These are phyloP conservation scores for Zhengitettix transpicula DNA, from an alignment of 2,888 invertebrate genomes.

Conservation along the genomic window DNA sequence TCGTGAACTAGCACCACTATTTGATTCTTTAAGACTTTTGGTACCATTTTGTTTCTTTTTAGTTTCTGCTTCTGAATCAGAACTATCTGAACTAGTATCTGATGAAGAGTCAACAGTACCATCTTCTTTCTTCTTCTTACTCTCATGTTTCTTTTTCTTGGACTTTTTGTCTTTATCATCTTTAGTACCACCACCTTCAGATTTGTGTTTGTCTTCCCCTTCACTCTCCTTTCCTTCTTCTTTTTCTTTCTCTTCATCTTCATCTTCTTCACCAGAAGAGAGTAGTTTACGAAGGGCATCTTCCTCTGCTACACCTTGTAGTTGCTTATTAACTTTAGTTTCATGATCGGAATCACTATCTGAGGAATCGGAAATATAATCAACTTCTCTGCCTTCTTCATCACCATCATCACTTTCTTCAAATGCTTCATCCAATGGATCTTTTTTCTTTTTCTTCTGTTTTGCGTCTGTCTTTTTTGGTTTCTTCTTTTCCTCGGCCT, in stretches of 20 bases:
- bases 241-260: conserved; percentile 11
- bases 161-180: conserved; percentile 6
- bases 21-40: conserved; percentile 26
- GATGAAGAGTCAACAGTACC: conserved; percentile 40
- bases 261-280: conserved; percentile 40
- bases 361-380: conserved; percentile 83
- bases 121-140: conserved; percentile 4
- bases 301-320: conserved; percentile 82
- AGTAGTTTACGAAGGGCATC: conserved; percentile 71
- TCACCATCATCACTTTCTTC: conserved; percentile 97
- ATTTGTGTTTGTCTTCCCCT: conserved; percentile 8
- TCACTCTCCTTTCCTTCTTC: conserved; percentile 9
- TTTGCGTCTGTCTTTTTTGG: conserved; percentile 20
- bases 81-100: conserved; percentile 52
- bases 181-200: conserved; percentile 1
- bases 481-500: conserved; percentile 8
- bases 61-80: conserved; percentile 33
- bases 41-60: conserved; percentile 29
- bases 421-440: conserved; percentile 74
- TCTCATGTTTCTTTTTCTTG: conserved; percentile 4
- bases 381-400: conserved; percentile 85
- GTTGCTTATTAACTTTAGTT: conserved; percentile 60
- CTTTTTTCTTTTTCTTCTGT: conserved; percentile 59
- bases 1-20: conserved; percentile 13
- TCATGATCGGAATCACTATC: conserved; percentile 57